A percentile compares a stretch with the other conserved stretches of the same genome.
phyloP scores from a whole-genome alignment of 2,797 vertebrate genomes.

The Okamejei kenojei region DNA sequence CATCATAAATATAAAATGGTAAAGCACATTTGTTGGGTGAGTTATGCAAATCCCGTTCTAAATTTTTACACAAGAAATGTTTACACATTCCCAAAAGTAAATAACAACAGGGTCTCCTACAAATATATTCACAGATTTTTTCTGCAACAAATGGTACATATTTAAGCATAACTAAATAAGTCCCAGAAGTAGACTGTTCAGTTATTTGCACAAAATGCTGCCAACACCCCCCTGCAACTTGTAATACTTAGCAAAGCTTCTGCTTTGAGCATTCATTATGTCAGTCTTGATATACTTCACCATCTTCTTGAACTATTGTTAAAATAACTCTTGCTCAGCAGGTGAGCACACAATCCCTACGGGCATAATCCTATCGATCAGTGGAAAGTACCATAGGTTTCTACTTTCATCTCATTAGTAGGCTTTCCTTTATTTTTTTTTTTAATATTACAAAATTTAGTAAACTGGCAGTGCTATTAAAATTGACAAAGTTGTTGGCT shows the following conservation, averaged over 20 bases:
- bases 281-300: slow-evolving; percentile 22
- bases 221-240: slow-evolving; percentile 14
- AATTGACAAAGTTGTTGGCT: not conserved
- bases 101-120: not conserved
- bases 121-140: not conserved
- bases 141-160: not conserved
- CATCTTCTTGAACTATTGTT: not conserved
- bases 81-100: not conserved
- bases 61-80: not conserved
- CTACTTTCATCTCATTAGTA: not conserved
- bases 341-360: not conserved
- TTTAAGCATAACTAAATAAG: not conserved
- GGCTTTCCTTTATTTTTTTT: not conserved
- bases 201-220: not conserved
- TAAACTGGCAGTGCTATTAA: not conserved
- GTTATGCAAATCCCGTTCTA: not conserved
- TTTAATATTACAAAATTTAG: not conserved
- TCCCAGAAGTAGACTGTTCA: slow-evolving; percentile 2
- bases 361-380: not conserved
- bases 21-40: not conserved
- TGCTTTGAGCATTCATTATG: slow-evolving; percentile 9
- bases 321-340: not conserved
- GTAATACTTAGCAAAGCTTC: not conserved
- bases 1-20: not conserved
- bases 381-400: not conserved